phyloP scores from a whole-genome alignment of 2,797 vertebrate genomes.

The Lindbergichthys nudifrons region DNA sequence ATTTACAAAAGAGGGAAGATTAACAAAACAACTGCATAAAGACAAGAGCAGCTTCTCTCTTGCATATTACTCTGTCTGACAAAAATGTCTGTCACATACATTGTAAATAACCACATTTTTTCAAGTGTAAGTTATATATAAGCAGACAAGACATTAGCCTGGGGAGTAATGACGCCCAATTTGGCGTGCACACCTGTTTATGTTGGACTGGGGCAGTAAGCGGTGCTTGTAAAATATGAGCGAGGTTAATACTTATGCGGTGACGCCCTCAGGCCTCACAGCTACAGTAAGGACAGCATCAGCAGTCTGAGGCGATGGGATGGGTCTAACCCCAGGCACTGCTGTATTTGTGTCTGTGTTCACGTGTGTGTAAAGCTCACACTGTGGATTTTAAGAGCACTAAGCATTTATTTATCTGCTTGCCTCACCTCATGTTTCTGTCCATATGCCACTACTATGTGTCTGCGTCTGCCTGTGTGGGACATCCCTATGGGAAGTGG shows the following conservation, averaged over 20 bases:
- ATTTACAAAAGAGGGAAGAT: conserved; percentile 5
- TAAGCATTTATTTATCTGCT: conserved; percentile 43
- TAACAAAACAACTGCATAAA: neutral
- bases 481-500: conserved; percentile 67
- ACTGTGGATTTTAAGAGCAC: conserved; percentile 21
- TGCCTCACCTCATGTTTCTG: conserved; percentile 25
- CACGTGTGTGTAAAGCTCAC: conserved; percentile 35
- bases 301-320: conserved; percentile 78
- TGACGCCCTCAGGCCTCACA: conserved; percentile 82
- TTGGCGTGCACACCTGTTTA: conserved; percentile 83
- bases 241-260: conserved; percentile 83
- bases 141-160: conserved; percentile 75
- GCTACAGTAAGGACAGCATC: conserved; percentile 75
- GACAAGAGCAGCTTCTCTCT: conserved; percentile 16
- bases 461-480: conserved; percentile 25
- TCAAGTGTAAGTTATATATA: conserved; percentile 59
- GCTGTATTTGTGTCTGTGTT: conserved; percentile 35
- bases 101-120: conserved; percentile 74
- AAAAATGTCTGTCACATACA: conserved; percentile 55
- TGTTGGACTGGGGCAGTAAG: conserved; percentile 78
- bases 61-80: conserved; percentile 33
- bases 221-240: conserved; percentile 81
- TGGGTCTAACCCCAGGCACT: conserved; percentile 62
- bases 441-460: conserved; percentile 12
- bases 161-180: conserved; percentile 74